phyloP scores from a whole-genome alignment of 2,797 vertebrate species.

The Nasua narica region DNA sequence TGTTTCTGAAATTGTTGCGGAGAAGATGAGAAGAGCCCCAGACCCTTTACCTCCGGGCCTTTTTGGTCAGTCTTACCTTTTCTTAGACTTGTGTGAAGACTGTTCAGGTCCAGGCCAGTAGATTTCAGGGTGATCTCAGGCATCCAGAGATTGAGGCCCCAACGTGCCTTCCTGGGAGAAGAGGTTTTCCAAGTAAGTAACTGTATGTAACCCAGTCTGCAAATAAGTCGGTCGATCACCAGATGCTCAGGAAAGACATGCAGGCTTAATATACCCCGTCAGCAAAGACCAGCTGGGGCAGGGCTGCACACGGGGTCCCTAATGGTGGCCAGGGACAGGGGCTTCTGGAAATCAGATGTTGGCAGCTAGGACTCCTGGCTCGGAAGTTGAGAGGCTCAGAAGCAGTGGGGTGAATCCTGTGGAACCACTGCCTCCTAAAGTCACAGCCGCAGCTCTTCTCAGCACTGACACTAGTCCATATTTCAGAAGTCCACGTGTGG shows the following conservation, averaged over 20 bases:
- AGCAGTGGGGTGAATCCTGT: background rate
- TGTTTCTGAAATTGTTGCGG: background rate
- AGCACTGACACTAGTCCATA: rapidly evolving
- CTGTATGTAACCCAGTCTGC: background rate
- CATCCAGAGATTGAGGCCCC: background rate
- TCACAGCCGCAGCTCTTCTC: background rate
- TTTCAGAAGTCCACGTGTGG: background rate
- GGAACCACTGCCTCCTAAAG: background rate
- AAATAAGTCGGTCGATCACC: background rate
- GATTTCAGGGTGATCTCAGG: background rate
- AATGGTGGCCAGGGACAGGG: background rate
- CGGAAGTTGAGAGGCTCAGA: background rate
- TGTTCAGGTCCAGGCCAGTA: too few relatives aligned
- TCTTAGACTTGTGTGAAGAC: background rate
- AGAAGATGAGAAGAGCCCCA: background rate
- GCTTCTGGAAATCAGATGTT: background rate
- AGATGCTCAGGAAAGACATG: background rate
- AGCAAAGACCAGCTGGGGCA: background rate
- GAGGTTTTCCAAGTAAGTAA: background rate
- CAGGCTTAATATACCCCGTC: background rate
- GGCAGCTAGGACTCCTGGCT: background rate
- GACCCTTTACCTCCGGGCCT: background rate
- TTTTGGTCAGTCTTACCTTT: background rate
- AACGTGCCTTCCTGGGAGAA: background rate
- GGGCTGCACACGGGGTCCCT: background rate